Base-by-base conservation (phyloP, 2,797 vertebrate genomes). In the Australoheros facetus region DNA sequence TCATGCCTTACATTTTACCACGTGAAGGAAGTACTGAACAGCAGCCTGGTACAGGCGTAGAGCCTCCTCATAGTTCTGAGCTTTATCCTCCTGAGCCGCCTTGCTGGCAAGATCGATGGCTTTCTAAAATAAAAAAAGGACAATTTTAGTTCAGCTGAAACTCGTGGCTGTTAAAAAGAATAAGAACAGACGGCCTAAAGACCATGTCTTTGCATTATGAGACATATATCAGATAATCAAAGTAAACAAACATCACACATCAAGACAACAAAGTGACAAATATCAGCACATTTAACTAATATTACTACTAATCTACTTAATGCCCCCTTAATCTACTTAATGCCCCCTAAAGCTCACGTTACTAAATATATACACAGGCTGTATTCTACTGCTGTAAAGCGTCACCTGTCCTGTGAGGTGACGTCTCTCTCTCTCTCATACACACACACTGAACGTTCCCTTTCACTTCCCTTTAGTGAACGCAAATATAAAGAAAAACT, bases 1-100 rank as follows among this genome's bases (percentile, higher is more conserved):
- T 37, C 12, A 42, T 66, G 23, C 26, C 97, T 96, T 96, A 99
- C 98, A 99, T 96, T 98, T 99, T 70, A 98, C 91, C 45, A 99
- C 97, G 54, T 99, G 98, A 45, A 99, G 94, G 88, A 99, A 98
- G 94, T 99, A 99, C 90, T 98, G 97, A 80, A 99, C 98, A 54
- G 98, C 96, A 9, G 97, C 95, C 10, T 99, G 97, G 91, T 99
- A 99, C 59, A 98, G 91, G 3, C 92, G 96, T 45, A 99, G 94
- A 28, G 98, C 98, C 93, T 99, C 98, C 66, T 98, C 97, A 7
- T 96, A 99, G 93, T 99, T 99, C 81, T 97, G 95, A 26, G 97
- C 98, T 95, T 98, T 98, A 92, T 99, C 98, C 93, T 99, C 98
- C 88, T 98, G 97, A 2, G 98, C 96, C 4, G 98, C 98, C 93